Percentiles rank a stretch among this genome's conserved stretches.
phyloP scores from a whole-genome alignment of 2,113 vertebrate genomes.

The Centropristis striata region DNA sequence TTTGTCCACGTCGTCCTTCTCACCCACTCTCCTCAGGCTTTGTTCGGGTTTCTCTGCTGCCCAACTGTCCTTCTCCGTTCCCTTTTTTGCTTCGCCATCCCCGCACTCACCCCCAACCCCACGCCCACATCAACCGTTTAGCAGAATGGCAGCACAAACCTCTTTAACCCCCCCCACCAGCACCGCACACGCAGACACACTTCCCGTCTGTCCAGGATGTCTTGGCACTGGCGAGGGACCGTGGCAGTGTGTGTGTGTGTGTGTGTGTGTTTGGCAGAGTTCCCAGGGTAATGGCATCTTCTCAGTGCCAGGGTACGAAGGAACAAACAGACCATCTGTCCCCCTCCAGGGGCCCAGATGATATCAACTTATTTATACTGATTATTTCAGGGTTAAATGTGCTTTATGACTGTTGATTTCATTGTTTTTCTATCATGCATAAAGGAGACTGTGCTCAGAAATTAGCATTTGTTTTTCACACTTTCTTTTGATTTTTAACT shows the following conservation, averaged over 20 bases:
- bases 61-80: neutral
- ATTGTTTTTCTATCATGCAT: constrained; percentile 17
- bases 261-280: constrained; percentile 67
- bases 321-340: constrained; percentile 81
- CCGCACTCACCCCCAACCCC: neutral
- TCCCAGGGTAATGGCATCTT: constrained; percentile 77
- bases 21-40: constrained; percentile 39
- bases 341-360: constrained; percentile 53
- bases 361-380: constrained; percentile 65
- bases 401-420: constrained; percentile 34
- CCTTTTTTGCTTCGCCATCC: neutral
- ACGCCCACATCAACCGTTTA: constrained; percentile 46
- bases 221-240: constrained; percentile 61
- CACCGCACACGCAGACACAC: constrained; percentile 31
- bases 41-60: constrained; percentile 22
- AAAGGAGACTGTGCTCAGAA: constrained; percentile 3
- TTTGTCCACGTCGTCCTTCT: constrained; percentile 9
- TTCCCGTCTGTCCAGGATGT: constrained; percentile 61
- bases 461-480: constrained; percentile 3
- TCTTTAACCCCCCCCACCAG: constrained; percentile 7
- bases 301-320: constrained; percentile 61
- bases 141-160: constrained; percentile 40
- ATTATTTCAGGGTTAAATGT: constrained; percentile 58
- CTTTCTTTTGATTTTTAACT: neutral
- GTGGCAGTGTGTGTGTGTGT: constrained; percentile 44